A percentile compares a stretch with the other conserved stretches of the same genome.
Conservation (phyloP, 2,797 vertebrate species). For the Sphenopsis melanotis region DNA sequence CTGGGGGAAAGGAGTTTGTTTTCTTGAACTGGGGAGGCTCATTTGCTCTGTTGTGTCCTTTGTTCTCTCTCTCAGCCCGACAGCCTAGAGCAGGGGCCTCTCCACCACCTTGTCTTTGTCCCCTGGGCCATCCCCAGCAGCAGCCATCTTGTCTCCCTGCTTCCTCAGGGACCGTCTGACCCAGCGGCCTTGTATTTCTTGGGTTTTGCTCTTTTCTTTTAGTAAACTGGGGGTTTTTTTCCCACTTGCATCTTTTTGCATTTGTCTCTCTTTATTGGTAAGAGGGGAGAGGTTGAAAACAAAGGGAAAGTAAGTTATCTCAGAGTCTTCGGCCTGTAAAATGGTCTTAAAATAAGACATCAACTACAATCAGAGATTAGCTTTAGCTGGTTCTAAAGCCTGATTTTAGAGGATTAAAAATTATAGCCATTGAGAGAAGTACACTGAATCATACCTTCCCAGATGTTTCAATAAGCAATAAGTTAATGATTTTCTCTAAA, state of each 20-base stretch:
- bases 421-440: background rate
- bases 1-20: background rate
- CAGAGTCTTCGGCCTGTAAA: background rate
- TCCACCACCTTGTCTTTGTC: rapidly evolving
- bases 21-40: background rate
- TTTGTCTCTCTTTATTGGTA: background rate
- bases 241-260: background rate
- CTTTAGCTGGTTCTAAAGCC: background rate
- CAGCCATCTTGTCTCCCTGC: background rate
- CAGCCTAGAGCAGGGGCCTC: too few relatives aligned
- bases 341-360: background rate
- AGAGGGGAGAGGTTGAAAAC: background rate
- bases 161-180: background rate
- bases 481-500: background rate
- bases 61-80: background rate
- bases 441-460: background rate
- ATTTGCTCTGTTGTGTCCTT: background rate
- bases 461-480: background rate
- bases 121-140: background rate
- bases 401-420: background rate
- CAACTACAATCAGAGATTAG: background rate
- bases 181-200: background rate
- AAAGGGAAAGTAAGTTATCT: background rate
- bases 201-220: background rate
- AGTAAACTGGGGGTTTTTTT: background rate